A percentile compares a stretch with the other conserved stretches of the same genome.
phyloP scores from a whole-genome alignment of 2,113 vertebrate genomes.

The Trochalopteron elliotii region DNA sequence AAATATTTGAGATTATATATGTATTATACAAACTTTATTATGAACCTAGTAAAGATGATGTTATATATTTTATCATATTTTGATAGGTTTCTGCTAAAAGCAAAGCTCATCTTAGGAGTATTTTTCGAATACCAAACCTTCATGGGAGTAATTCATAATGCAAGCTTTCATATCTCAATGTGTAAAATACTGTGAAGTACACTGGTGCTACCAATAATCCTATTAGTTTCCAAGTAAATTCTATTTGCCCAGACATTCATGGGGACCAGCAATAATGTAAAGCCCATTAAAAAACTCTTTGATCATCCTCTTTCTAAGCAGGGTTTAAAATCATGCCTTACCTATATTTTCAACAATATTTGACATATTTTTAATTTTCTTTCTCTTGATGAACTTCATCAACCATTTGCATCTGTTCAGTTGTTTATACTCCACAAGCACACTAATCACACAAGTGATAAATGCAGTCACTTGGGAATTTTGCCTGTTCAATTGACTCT shows the following conservation, averaged over 20 bases:
- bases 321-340: constrained; percentile 1
- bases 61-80: neutral
- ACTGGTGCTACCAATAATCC: neutral
- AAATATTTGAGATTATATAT: neutral
- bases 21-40: neutral
- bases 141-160: neutral
- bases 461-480: constrained; percentile 39
- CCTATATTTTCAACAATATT: neutral
- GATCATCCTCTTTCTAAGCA: constrained; percentile 16
- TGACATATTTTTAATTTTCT: neutral
- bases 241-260: neutral
- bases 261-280: constrained; percentile 1
- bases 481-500: constrained; percentile 36
- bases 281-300: constrained; percentile 7
- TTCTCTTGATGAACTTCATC: neutral
- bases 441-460: constrained; percentile 47
- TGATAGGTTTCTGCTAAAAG: neutral
- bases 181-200: neutral
- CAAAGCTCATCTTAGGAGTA: accelerated
- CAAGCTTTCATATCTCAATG: neutral
- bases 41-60: neutral
- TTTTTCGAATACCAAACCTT: neutral
- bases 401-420: constrained; percentile 6
- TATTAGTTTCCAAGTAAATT: neutral
- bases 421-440: constrained; percentile 15